Evolutionary conservation across 1,140 invertebrate genomes (phyloP).

Genomic region (Aradophagus sp.): DNA sequence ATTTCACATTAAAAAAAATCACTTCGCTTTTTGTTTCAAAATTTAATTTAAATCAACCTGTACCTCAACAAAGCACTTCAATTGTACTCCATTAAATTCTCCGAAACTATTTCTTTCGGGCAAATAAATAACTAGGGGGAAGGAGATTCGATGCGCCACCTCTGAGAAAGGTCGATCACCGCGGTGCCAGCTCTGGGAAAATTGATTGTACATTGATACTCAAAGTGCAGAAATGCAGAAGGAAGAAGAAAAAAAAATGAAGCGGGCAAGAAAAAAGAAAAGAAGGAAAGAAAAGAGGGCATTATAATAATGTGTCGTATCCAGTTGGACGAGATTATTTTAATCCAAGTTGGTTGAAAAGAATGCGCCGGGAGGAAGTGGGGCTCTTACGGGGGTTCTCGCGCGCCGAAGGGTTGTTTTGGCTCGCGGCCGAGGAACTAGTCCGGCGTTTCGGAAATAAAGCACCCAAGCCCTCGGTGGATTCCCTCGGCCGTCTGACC

Average conservation of each 20-base stretch:
- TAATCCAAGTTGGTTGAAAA: slow-evolving; percentile 31
- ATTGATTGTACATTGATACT: slow-evolving; percentile 24
- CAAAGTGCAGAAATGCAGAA: background rate
- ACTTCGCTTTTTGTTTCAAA: too few relatives aligned
- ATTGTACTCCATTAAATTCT: too few relatives aligned
- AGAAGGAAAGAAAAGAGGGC: slow-evolving; percentile 7
- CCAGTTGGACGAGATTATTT: slow-evolving; percentile 39
- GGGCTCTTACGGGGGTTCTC: slow-evolving; percentile 35
- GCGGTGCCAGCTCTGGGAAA: slow-evolving; percentile 10
- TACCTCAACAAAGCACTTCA: too few relatives aligned
- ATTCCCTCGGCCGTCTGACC: slow-evolving; percentile 44
- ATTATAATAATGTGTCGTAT: slow-evolving; percentile 42
- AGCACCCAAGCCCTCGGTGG: slow-evolving; percentile 23
- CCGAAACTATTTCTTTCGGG: too few relatives aligned
- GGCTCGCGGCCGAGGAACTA: slow-evolving; percentile 12
- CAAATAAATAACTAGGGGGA: too few relatives aligned
- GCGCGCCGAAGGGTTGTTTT: slow-evolving; percentile 44
- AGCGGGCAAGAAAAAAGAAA: background rate
- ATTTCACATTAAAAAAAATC: too few relatives aligned
- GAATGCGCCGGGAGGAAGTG: slow-evolving; percentile 35
- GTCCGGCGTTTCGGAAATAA: slow-evolving; percentile 33
- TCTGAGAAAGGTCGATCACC: slow-evolving; percentile 5
- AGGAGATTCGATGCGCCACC: too few relatives aligned
- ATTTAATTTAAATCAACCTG: too few relatives aligned
- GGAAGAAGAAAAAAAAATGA: too few relatives aligned